Conservation (phyloP, 2,888 invertebrate genomes). For the Sminthurides aquaticus region DNA sequence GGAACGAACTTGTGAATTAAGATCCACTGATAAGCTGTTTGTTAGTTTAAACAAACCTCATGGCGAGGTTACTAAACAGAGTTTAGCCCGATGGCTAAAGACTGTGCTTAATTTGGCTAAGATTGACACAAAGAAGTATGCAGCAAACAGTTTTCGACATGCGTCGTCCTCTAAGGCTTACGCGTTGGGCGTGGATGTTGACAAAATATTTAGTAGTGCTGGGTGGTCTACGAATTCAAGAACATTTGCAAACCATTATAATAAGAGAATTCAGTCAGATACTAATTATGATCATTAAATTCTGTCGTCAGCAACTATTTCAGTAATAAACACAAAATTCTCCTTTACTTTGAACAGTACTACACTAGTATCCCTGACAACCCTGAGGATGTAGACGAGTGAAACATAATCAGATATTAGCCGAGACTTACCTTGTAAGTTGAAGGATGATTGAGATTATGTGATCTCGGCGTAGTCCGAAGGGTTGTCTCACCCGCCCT, state of each 20-base stretch:
- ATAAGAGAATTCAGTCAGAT: background rate
- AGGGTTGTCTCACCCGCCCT: background rate
- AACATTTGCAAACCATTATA: slow-evolving; percentile 14
- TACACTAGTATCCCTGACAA: background rate
- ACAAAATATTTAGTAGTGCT: slow-evolving; percentile 4
- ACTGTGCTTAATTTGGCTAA: slow-evolving; percentile 1
- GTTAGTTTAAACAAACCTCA: slow-evolving; percentile 2
- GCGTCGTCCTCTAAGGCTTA: slow-evolving; percentile 13
- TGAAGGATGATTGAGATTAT: background rate
- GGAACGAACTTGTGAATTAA: background rate
- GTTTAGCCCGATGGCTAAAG: slow-evolving; percentile 14
- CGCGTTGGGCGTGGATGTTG: slow-evolving; percentile 7
- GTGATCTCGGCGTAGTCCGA: background rate
- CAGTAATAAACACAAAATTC: no score
- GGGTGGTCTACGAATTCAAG: slow-evolving; percentile 15
- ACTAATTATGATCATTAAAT: background rate
- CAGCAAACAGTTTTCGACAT: slow-evolving; percentile 20
- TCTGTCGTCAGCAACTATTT: background rate
- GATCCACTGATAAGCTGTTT: slow-evolving; percentile 11
- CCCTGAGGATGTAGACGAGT: background rate
- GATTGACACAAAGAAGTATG: slow-evolving; percentile 7
- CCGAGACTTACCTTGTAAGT: background rate
- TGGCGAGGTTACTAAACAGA: slow-evolving; percentile 3
- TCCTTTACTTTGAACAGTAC: background rate
- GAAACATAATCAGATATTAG: background rate